Conservation (phyloP, 2,797 vertebrate species). For the Podargus strigoides region DNA sequence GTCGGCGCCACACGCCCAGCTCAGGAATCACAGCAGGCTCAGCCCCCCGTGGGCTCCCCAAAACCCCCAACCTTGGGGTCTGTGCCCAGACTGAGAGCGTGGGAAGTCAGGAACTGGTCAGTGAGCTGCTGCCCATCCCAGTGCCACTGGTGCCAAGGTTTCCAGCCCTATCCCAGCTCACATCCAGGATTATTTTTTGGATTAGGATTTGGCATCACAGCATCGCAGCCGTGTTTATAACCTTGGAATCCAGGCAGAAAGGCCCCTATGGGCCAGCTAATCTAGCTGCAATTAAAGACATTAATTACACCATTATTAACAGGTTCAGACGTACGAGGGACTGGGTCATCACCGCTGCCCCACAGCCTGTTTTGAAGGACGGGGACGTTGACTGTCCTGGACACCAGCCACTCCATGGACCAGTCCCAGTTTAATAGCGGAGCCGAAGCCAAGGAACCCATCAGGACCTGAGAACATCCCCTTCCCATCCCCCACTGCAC, state of each 20-base stretch:
- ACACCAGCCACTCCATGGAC: neutral
- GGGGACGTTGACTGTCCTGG: neutral
- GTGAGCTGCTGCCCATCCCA: rapidly evolving
- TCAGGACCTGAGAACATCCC: neutral
- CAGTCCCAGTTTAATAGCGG: neutral
- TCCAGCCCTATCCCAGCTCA: neutral
- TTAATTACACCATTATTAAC: neutral
- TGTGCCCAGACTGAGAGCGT: neutral
- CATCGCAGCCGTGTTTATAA: neutral
- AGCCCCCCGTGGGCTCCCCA: neutral
- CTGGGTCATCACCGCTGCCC: neutral
- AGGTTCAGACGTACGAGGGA: rapidly evolving
- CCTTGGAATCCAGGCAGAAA: neutral
- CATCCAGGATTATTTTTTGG: neutral
- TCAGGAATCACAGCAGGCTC: neutral
- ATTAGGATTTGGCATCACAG: neutral
- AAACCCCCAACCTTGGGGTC: neutral
- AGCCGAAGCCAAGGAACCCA: neutral
- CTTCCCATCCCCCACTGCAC: neutral
- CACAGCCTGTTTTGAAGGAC: neutral
- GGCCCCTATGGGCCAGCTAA: neutral
- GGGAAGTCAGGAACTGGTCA: rapidly evolving
- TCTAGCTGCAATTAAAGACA: neutral
- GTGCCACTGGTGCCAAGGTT: neutral
- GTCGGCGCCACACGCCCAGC: rapidly evolving